These are phyloP conservation scores for Epinephelus cyanopodus DNA, from an alignment of 2,113 vertebrate genomes.

Conservation along the genomic window DNA sequence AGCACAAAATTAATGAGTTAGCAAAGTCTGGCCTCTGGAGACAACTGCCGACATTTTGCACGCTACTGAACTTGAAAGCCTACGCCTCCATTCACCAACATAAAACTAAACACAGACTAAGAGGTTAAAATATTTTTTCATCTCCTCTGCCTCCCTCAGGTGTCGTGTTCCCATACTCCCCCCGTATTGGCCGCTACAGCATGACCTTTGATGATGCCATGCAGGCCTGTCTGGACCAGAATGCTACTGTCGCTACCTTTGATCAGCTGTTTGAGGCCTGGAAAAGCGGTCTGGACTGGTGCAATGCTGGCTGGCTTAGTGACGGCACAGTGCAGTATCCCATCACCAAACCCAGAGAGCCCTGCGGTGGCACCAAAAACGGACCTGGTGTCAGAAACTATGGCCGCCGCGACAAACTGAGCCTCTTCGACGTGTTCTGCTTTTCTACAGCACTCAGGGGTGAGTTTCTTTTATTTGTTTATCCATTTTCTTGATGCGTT, in stretches of 20 bases:
- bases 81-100: slow-evolving; percentile 8
- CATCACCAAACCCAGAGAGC: slow-evolving; percentile 91
- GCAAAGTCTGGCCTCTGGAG: slow-evolving; percentile 6
- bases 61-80: slow-evolving; percentile 13
- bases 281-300: slow-evolving; percentile 94
- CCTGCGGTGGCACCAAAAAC: slow-evolving; percentile 89
- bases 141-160: slow-evolving; percentile 80
- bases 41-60: not conserved
- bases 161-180: slow-evolving; percentile 93
- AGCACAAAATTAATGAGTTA: slow-evolving; percentile 32
- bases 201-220: slow-evolving; percentile 89
- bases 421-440: slow-evolving; percentile 94
- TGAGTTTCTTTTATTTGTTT: slow-evolving; percentile 65
- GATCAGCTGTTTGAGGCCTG: slow-evolving; percentile 92
- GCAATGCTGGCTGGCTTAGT: slow-evolving; percentile 96
- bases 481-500: not conserved
- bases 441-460: slow-evolving; percentile 89
- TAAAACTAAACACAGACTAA: not conserved
- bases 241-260: slow-evolving; percentile 88
- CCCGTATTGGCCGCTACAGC: slow-evolving; percentile 90
- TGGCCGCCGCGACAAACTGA: slow-evolving; percentile 89
- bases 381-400: slow-evolving; percentile 92
- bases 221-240: slow-evolving; percentile 88
- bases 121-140: not conserved
- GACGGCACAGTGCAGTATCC: slow-evolving; percentile 96